Conservation (phyloP, 2,888 invertebrate species). For the Pristionchus japonicus region DNA sequence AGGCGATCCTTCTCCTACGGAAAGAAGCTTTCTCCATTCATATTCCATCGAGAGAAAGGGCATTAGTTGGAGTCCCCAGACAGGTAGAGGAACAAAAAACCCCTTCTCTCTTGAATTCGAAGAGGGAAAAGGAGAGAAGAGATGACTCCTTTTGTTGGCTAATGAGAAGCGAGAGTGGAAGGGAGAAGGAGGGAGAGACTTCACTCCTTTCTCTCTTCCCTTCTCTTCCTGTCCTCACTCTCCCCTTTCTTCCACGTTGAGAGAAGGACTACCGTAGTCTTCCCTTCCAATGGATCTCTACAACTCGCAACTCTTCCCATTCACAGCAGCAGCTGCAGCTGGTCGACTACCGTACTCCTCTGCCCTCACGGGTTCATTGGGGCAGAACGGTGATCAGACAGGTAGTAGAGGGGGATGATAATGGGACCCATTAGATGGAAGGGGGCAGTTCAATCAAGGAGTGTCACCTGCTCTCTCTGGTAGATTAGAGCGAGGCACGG, state of each 20-base stretch:
- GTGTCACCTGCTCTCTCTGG: slow-evolving; percentile 41
- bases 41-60: neutral
- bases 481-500: slow-evolving; percentile 32
- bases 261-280: slow-evolving; percentile 41
- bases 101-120: neutral
- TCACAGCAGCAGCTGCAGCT: slow-evolving; percentile 37
- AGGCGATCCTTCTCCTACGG: neutral
- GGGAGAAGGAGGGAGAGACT: neutral
- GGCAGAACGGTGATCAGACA: slow-evolving; percentile 26
- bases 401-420: no score
- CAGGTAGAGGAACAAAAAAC: slow-evolving; percentile 35
- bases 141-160: slow-evolving; percentile 37
- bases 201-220: slow-evolving; percentile 2
- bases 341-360: slow-evolving; percentile 13
- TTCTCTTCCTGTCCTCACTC: neutral
- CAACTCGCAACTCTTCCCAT: slow-evolving; percentile 25
- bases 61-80: slow-evolving; percentile 7
- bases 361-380: neutral
- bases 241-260: neutral
- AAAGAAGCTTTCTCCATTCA: slow-evolving; percentile 19
- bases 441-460: slow-evolving; percentile 2
- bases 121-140: neutral
- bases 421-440: neutral
- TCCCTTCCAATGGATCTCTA: slow-evolving; percentile 39
- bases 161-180: slow-evolving; percentile 36